These are phyloP conservation scores for Escarpia spicata DNA, from an alignment of 2,888 invertebrate species.

Conservation along the genomic window DNA sequence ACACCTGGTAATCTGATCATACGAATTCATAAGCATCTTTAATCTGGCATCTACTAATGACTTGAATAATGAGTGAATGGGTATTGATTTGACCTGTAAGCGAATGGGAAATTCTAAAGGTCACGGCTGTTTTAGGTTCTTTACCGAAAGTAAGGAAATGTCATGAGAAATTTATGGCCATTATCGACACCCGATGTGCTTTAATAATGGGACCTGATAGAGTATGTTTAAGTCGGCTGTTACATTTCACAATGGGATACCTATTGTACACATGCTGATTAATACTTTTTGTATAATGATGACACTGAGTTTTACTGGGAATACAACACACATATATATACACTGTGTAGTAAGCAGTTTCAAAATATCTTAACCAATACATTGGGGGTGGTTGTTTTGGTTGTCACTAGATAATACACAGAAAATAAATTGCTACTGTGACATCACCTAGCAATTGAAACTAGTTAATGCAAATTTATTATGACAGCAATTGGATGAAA, in stretches of 20 bases:
- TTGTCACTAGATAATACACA: too few relatives aligned
- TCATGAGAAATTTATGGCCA: not conserved
- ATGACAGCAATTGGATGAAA: too few relatives aligned
- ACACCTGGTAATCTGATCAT: not conserved
- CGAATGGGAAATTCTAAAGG: not conserved
- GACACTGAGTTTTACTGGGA: too few relatives aligned
- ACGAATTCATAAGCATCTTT: not conserved
- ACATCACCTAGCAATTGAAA: too few relatives aligned
- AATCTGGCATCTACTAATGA: not conserved
- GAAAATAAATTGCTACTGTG: too few relatives aligned
- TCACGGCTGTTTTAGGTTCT: not conserved
- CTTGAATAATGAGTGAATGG: not conserved
- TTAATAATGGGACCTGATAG: not conserved
- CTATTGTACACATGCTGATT: not conserved
- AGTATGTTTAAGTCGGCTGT: not conserved
- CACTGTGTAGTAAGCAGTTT: too few relatives aligned
- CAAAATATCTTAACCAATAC: too few relatives aligned
- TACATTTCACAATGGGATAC: not conserved
- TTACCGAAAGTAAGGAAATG: not conserved
- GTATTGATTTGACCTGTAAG: not conserved
- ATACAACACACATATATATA: too few relatives aligned
- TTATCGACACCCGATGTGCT: slow-evolving; percentile 8
- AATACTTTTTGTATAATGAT: not conserved
- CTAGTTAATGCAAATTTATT: too few relatives aligned
- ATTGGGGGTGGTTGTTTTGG: too few relatives aligned